Conservation (phyloP, 2,888 invertebrate genomes). For the Callyntrura guangdongensis region DNA sequence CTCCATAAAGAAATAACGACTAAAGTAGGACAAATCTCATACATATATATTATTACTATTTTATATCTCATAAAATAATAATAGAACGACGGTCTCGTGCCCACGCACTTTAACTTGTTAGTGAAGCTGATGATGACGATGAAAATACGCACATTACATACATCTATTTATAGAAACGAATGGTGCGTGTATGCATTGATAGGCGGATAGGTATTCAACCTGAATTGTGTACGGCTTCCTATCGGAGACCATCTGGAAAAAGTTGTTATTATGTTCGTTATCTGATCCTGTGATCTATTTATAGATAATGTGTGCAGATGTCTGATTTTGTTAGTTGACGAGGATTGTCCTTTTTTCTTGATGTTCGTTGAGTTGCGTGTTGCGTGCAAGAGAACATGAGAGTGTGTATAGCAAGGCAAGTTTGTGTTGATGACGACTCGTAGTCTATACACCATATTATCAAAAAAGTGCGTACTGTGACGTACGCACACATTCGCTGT, state of each 20-base stretch:
- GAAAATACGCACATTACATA: constrained; percentile 10
- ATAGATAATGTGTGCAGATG: constrained; percentile 36
- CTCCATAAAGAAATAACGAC: not conserved
- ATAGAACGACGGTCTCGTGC: not conserved
- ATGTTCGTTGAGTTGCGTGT: not conserved
- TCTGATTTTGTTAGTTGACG: not conserved
- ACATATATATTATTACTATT: constrained; percentile 26
- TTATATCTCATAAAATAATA: not conserved
- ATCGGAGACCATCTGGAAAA: not conserved
- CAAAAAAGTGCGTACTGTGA: not conserved
- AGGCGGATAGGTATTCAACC: too few species aligned
- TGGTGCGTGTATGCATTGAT: not conserved
- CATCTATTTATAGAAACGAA: constrained; percentile 3
- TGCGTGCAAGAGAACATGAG: not conserved
- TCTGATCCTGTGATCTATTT: constrained; percentile 51
- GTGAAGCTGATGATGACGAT: not conserved
- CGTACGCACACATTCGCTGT: not conserved
- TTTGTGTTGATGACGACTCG: not conserved
- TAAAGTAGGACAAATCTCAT: constrained; percentile 44
- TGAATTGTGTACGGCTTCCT: not conserved
- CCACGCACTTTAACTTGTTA: not conserved
- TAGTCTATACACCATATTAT: constrained; percentile 12
- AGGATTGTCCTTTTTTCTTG: not conserved
- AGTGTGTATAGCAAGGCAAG: not conserved
- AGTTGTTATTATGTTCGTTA: not conserved